Evolutionary conservation across 1,140 invertebrate genomes (phyloP).

Genomic region (Drosophila pandora): DNA sequence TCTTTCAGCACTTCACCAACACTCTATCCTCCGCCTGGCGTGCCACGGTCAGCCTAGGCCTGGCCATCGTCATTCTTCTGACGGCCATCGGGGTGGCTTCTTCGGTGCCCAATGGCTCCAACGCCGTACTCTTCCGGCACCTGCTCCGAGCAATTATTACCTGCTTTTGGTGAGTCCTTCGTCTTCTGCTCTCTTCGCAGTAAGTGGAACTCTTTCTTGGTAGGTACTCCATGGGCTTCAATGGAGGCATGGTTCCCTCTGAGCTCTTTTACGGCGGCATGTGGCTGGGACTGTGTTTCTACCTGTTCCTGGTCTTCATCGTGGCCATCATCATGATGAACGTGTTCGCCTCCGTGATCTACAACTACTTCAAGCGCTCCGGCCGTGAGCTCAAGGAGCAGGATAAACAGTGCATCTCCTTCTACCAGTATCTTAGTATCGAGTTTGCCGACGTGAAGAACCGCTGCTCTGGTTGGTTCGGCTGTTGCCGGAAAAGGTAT

Average conservation of each 20-base stretch:
- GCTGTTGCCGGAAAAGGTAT: constrained; percentile 13
- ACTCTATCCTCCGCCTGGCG: constrained; percentile 55
- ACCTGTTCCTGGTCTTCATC: constrained; percentile 47
- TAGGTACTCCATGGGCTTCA: constrained; percentile 57
- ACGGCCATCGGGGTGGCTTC: constrained; percentile 46
- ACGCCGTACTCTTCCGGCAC: constrained; percentile 26
- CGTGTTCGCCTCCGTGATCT: constrained; percentile 61
- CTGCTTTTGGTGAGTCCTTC: constrained; percentile 42
- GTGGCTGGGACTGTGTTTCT: constrained; percentile 41
- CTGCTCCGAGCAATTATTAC: constrained; percentile 36
- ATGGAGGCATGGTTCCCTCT: not conserved
- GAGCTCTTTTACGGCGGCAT: constrained; percentile 59
- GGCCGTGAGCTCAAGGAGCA: constrained; percentile 12
- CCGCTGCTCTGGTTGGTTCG: not conserved
- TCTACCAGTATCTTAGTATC: constrained; percentile 51
- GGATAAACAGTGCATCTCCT: constrained; percentile 15
- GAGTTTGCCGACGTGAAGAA: constrained; percentile 32
- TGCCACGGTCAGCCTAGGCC: constrained; percentile 34
- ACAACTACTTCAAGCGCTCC: constrained; percentile 38
- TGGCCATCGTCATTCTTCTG: constrained; percentile 49
- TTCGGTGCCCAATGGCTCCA: constrained; percentile 65
- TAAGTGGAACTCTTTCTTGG: too few relatives aligned
- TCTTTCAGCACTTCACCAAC: constrained; percentile 60
- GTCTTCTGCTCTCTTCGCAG: constrained; percentile 2
- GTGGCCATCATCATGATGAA: constrained; percentile 61